Evolutionary conservation across 2,113 vertebrate species (phyloP).

Genomic region (Clarias macrocephalus): DNA sequence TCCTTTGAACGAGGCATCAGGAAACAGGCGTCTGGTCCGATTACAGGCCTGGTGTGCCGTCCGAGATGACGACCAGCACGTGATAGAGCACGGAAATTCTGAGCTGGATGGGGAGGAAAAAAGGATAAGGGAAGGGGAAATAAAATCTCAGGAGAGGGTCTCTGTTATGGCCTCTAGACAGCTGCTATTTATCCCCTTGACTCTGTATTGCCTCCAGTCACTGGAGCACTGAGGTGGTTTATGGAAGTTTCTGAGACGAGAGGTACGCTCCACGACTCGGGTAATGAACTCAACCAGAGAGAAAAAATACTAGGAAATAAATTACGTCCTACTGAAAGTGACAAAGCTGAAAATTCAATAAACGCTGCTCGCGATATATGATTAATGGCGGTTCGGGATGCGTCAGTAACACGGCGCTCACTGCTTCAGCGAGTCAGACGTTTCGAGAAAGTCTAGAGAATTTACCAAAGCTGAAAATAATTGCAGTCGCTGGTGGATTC

Average conservation of each 20-base stretch:
- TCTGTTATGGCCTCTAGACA: slow-evolving; percentile 25
- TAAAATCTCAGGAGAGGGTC: background rate
- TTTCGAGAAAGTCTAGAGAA: background rate
- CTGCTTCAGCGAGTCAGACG: background rate
- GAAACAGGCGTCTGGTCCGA: background rate
- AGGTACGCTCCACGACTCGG: background rate
- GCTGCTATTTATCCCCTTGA: background rate
- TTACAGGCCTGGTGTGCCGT: background rate
- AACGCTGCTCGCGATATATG: background rate
- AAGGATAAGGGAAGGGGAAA: too few species aligned
- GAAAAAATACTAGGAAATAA: background rate
- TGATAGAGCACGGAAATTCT: background rate
- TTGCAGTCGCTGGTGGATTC: slow-evolving; percentile 11
- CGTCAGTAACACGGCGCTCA: background rate
- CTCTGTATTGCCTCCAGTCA: background rate
- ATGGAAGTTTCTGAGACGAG: background rate
- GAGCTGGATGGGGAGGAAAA: background rate
- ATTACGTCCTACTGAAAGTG: background rate
- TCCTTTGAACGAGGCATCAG: background rate
- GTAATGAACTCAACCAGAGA: background rate
- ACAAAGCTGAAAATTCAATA: slow-evolving; percentile 3
- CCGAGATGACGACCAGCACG: background rate
- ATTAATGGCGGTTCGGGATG: background rate
- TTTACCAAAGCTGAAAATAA: slow-evolving; percentile 1
- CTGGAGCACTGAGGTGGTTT: background rate